Percentiles rank a stretch among this genome's conserved stretches.
Conservation (phyloP, 1,140 invertebrate species). For the Platyscapa corneri region DNA sequence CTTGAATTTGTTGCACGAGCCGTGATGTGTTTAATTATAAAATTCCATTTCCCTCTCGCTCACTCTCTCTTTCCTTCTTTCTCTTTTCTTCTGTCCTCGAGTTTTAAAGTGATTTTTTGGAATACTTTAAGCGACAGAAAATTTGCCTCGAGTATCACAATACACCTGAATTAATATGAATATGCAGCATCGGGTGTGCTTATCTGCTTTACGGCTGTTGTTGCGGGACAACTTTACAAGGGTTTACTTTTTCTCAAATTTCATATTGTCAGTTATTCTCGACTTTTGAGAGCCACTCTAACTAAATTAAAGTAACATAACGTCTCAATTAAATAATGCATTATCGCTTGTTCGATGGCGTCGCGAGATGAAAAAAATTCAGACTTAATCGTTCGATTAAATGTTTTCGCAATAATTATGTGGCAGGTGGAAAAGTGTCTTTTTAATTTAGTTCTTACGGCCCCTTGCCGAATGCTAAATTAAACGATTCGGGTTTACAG, state of each 20-base stretch:
- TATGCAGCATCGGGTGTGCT: constrained; percentile 18
- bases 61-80: neutral
- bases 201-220: constrained; percentile 6
- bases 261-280: neutral
- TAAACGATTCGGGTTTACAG: neutral
- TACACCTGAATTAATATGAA: constrained; percentile 16
- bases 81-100: neutral
- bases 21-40: constrained; percentile 40
- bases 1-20: constrained; percentile 33
- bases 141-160: constrained; percentile 30
- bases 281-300: neutral
- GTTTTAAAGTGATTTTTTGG: constrained; percentile 37
- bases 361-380: neutral
- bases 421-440: neutral
- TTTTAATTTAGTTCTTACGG: neutral
- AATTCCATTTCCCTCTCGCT: constrained; percentile 22
- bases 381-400: no score
- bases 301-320: neutral
- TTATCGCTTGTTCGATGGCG: neutral
- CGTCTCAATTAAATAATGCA: constrained; percentile 6
- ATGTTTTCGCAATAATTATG: neutral
- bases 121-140: constrained; percentile 41
- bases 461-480: neutral
- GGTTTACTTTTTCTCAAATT: neutral
- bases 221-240: neutral